These are phyloP conservation scores for Leptoteleia sp. DNA, from an alignment of 1,140 invertebrate genomes.

Conservation along the genomic window DNA sequence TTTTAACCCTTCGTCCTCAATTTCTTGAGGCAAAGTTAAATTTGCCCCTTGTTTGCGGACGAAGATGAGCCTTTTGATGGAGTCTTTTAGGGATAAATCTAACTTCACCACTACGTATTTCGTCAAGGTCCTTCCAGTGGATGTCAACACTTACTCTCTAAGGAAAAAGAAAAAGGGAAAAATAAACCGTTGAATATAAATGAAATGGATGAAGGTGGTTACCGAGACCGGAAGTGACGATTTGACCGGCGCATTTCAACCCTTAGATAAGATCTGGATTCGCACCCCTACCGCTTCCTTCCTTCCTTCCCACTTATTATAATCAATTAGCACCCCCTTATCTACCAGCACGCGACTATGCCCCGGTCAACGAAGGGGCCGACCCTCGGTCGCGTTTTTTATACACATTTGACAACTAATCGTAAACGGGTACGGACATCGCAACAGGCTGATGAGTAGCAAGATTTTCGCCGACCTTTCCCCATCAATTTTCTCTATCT, in stretches of 20 bases:
- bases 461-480: constrained; percentile 69
- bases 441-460: constrained; percentile 81
- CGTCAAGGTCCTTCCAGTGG: too few species aligned
- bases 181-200: neutral
- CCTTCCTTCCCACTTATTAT: constrained; percentile 74
- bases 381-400: constrained; percentile 76
- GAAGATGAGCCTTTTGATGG: too few species aligned
- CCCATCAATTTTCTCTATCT: constrained; percentile 17
- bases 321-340: constrained; percentile 80
- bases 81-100: too few species aligned
- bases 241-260: constrained; percentile 64
- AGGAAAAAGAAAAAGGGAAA: neutral
- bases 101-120: too few species aligned
- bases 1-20: too few species aligned
- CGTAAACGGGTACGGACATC: constrained; percentile 62
- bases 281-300: constrained; percentile 64
- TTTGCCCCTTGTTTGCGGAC: too few species aligned
- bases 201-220: neutral
- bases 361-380: constrained; percentile 71
- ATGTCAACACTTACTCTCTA: too few species aligned
- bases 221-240: constrained; percentile 60
- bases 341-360: constrained; percentile 73
- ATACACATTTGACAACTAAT: constrained; percentile 72
- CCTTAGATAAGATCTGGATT: constrained; percentile 66
- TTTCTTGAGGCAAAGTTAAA: too few species aligned